Conservation (phyloP, 2,113 vertebrate species). For the Mesembrinibis cayennensis region DNA sequence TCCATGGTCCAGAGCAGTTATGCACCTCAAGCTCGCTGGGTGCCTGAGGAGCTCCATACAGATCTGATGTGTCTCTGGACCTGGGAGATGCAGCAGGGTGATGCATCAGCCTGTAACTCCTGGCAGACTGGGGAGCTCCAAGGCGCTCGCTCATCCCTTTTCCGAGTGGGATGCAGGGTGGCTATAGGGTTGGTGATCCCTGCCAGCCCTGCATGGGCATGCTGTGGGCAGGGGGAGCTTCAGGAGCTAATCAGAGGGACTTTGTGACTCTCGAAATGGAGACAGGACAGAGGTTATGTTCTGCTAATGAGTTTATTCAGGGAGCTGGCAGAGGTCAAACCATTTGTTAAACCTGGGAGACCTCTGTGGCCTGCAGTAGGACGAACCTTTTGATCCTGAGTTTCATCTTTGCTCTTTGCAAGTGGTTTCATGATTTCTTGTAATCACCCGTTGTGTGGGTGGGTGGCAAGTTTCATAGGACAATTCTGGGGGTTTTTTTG, state of each 20-base stretch:
- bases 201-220: fast-evolving
- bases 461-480: fast-evolving
- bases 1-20: fast-evolving
- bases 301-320: not conserved
- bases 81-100: not conserved
- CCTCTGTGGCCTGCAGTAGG: not conserved
- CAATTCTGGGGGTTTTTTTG: not conserved
- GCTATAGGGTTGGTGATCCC: too few species aligned
- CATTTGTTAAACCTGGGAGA: not conserved
- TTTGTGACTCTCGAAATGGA: not conserved
- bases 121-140: not conserved
- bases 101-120: not conserved
- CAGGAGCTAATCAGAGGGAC: not conserved
- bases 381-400: not conserved
- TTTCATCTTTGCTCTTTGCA: not conserved
- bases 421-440: not conserved
- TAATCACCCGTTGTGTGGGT: fast-evolving
- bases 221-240: not conserved
- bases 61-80: not conserved
- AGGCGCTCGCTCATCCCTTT: not conserved
- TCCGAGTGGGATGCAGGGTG: fast-evolving
- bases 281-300: not conserved
- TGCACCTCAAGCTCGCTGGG: fast-evolving
- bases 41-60: not conserved
- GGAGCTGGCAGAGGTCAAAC: not conserved